Conservation (phyloP, 2,113 vertebrate species). For the Equus przewalskii region DNA sequence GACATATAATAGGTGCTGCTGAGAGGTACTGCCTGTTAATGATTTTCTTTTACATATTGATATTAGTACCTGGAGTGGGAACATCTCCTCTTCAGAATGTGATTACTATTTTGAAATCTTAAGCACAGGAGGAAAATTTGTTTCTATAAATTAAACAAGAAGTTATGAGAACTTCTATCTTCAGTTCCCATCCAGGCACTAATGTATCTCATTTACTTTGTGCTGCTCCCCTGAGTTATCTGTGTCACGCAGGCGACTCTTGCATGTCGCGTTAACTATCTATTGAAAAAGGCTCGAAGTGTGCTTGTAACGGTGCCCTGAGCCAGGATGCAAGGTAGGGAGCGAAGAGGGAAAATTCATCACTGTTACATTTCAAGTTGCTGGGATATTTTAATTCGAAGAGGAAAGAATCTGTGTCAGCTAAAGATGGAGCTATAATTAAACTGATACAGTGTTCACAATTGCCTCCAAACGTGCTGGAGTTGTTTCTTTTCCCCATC, state of each 20-base stretch:
- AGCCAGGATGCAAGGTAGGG: constrained; percentile 88
- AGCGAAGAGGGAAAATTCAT: constrained; percentile 93
- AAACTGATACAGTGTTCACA: constrained; percentile 89
- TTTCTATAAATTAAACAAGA: constrained; percentile 94
- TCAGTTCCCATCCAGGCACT: constrained; percentile 93
- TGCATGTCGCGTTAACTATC: constrained; percentile 91
- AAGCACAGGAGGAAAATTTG: constrained; percentile 88
- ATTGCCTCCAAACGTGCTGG: constrained; percentile 85
- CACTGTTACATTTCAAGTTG: constrained; percentile 89
- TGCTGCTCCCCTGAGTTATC: constrained; percentile 94
- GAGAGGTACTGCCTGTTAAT: constrained; percentile 87
- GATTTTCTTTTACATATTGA: constrained; percentile 90
- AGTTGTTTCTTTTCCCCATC: constrained; percentile 90
- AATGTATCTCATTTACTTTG: constrained; percentile 96
- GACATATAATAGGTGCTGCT: constrained; percentile 84
- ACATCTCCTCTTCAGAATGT: constrained; percentile 87
- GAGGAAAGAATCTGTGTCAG: constrained; percentile 90
- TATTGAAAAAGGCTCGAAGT: constrained; percentile 88
- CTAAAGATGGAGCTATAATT: constrained; percentile 91
- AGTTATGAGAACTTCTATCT: constrained; percentile 96
- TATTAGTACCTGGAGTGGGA: constrained; percentile 89
- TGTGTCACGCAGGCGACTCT: constrained; percentile 93
- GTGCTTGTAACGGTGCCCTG: constrained; percentile 89
- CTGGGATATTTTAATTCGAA: constrained; percentile 91
- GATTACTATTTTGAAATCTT: constrained; percentile 91